Base-by-base conservation (phyloP, 2,113 vertebrate species). In the Lampris incognitus region DNA sequence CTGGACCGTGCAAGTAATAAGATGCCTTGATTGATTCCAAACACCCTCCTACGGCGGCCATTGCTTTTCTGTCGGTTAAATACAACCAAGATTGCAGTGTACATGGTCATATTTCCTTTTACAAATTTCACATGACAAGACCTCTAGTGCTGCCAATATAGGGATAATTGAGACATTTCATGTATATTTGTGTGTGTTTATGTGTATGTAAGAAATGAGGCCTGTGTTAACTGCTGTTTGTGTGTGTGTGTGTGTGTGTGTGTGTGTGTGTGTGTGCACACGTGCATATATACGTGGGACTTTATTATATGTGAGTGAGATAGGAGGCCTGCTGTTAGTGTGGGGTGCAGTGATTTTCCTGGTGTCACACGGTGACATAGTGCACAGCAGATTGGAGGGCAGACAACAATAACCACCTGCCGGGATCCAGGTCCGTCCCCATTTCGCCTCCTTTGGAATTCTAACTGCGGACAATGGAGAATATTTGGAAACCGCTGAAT, bases 401-500 rank as follows among this genome's bases (percentile, higher is more conserved):
- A 87, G 85, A 76, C 74, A 36, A 55, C 81, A 88, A 91, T 85
- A 86, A 89, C 88, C 87, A 89, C 83, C 77, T 79, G 78, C 76
- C 83, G 83, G 62, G 88, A 87, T 80, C 81, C 81, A 11, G 71
- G 85, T 80, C 72, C 63, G 38, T 61, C 76, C 88, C 74, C 79
- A 87, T 92, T 84, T 79, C 85, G 83, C 56, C 83, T 79, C 79
- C 73, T 88, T 84, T 72, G 84, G 82, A 92, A 88, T 91, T 90
- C 86, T 87, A 73, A 81, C 79, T 57, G 69, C 79, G 79, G 89
- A 88, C 80, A 83, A 78, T 59, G 50, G 62, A 59, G 51, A 69
- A 86, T 67, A 71, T 51, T 49, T 55, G 63, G 50, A 74, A 82
- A 77, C 13, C 74, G 44, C 37, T 64, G 69, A 82, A 79, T 52